phyloP scores from a whole-genome alignment of 2,113 vertebrate species.

The Onychostruthus taczanowskii region DNA sequence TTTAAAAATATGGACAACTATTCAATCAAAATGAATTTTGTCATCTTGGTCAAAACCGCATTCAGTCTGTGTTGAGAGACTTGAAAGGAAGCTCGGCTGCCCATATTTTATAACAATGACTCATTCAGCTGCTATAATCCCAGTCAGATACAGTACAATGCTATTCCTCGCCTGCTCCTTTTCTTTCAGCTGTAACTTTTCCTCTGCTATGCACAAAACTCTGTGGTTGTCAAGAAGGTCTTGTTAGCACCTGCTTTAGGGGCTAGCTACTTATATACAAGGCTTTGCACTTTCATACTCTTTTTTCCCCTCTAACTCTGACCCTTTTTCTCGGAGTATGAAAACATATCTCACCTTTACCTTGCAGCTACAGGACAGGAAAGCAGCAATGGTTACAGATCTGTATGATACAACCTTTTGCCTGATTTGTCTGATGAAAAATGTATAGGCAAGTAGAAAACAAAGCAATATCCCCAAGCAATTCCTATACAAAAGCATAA shows the following conservation, averaged over 20 bases:
- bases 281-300: conserved; percentile 33
- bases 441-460: conserved; percentile 51
- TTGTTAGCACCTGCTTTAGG: conserved; percentile 20
- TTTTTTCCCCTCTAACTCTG: conserved; percentile 7
- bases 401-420: not conserved
- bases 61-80: conserved; percentile 28
- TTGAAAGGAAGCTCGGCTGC: conserved; percentile 44
- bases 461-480: conserved; percentile 16
- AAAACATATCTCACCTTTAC: conserved; percentile 8
- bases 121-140: conserved; percentile 37
- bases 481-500: not conserved
- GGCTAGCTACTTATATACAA: conserved; percentile 28
- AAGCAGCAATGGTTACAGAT: not conserved
- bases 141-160: conserved; percentile 25
- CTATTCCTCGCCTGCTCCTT: conserved; percentile 49
- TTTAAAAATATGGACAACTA: conserved; percentile 39
- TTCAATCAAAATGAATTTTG: conserved; percentile 49
- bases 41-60: conserved; percentile 55
- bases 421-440: conserved; percentile 55
- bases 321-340: conserved; percentile 8
- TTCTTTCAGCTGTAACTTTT: conserved; percentile 37
- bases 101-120: conserved; percentile 29
- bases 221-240: conserved; percentile 42
- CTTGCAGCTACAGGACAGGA: conserved; percentile 19
- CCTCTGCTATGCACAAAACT: conserved; percentile 47